Conservation (phyloP, 2,113 vertebrate genomes). For the Talpa occidentalis region DNA sequence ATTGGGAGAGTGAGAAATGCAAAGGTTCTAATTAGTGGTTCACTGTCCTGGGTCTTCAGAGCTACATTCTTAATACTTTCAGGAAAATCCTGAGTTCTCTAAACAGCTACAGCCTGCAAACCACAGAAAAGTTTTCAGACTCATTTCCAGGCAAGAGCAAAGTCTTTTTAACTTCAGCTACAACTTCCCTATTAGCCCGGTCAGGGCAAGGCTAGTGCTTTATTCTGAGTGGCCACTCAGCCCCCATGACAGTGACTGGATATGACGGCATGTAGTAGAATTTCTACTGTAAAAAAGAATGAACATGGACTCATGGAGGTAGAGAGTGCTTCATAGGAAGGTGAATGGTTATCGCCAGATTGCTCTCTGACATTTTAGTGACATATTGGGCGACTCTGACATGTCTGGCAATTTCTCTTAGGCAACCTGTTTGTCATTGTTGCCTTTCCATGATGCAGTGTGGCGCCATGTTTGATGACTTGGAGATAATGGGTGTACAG, state of each 20-base stretch:
- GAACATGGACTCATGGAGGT: accelerated
- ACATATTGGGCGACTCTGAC: not conserved
- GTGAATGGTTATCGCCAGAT: not conserved
- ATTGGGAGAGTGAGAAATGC: not conserved
- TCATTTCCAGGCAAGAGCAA: not conserved
- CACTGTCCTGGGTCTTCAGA: not conserved
- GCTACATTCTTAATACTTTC: not conserved
- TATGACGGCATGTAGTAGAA: not conserved
- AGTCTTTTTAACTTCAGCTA: not conserved
- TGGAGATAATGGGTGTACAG: accelerated
- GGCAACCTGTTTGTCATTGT: too few relatives aligned
- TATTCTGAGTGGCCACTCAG: not conserved
- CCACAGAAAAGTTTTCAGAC: not conserved
- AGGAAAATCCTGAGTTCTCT: not conserved
- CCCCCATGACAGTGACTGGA: not conserved
- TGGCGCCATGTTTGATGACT: accelerated
- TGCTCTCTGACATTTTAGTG: not conserved
- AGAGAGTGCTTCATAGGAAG: not conserved
- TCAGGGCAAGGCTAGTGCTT: not conserved
- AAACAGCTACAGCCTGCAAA: not conserved
- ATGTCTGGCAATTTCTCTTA: not conserved
- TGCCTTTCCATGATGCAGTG: not conserved
- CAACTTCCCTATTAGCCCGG: not conserved
- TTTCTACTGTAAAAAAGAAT: not conserved
- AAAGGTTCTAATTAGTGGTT: not conserved